A percentile compares a stretch with the other conserved stretches of the same genome.
Evolutionary conservation across 2,888 invertebrate genomes (phyloP).

Genomic region (Periphyllus acericola): DNA sequence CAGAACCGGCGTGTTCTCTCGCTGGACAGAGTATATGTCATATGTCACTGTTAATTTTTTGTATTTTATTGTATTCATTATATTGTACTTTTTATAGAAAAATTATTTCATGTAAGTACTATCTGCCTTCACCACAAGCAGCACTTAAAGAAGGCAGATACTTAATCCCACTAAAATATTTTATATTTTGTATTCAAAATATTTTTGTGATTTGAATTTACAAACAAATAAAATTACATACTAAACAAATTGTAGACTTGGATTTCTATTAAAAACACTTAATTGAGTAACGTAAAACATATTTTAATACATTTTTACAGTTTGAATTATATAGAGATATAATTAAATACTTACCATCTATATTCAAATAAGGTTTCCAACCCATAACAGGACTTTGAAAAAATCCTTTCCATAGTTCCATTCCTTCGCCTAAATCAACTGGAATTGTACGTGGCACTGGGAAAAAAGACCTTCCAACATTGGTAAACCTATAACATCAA

Average conservation of each 20-base stretch:
- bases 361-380: conserved; percentile 84
- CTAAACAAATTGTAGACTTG: background rate
- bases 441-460: conserved; percentile 67
- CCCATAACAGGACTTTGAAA: conserved; percentile 93
- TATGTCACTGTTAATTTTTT: no score
- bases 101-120: no score
- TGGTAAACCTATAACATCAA: conserved; percentile 65
- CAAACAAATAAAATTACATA: no score
- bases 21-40: no score
- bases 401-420: conserved; percentile 92
- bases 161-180: no score
- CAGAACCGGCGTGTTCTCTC: no score
- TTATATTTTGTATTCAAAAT: no score
- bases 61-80: no score
- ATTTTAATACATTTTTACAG: background rate
- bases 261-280: background rate
- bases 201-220: no score
- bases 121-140: no score
- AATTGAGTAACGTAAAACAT: background rate
- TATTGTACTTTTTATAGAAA: no score
- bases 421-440: conserved; percentile 78
- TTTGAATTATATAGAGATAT: background rate
- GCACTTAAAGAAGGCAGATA: no score
- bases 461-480: conserved; percentile 86
- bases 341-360: conserved; percentile 76